phyloP scores from a whole-genome alignment of 1,140 invertebrate genomes.

The Lepidostoma basale region DNA sequence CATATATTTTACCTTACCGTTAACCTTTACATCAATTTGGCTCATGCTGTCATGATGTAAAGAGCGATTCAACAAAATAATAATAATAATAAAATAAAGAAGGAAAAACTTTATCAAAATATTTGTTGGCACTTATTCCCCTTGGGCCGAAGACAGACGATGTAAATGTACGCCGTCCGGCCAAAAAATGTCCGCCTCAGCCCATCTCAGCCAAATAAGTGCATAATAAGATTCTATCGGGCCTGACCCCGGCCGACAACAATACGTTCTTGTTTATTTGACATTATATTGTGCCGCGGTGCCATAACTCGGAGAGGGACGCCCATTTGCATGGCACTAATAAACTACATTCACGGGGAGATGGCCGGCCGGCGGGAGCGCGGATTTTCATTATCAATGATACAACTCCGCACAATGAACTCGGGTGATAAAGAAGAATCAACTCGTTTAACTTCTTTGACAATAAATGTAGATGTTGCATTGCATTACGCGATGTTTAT shows the following conservation, averaged over 20 bases:
- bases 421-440: no score
- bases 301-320: conserved; percentile 25
- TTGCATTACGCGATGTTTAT: no score
- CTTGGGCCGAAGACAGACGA: no score
- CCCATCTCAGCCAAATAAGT: conserved; percentile 33
- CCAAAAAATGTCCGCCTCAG: conserved; percentile 1
- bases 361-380: neutral
- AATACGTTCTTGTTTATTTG: conserved; percentile 41
- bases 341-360: conserved; percentile 1
- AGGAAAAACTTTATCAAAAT: no score
- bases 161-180: neutral
- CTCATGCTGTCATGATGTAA: no score
- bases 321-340: conserved; percentile 6
- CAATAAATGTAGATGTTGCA: no score
- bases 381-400: neutral
- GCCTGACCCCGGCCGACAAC: conserved; percentile 27
- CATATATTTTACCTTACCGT: no score
- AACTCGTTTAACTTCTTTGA: no score
- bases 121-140: no score
- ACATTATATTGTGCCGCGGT: conserved; percentile 30
- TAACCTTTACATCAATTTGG: no score
- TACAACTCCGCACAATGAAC: neutral
- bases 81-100: no score
- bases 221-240: conserved; percentile 42
- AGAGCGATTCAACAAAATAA: no score